Conservation (phyloP, 2,113 vertebrate species). For the Gymnobelideus leadbeateri region DNA sequence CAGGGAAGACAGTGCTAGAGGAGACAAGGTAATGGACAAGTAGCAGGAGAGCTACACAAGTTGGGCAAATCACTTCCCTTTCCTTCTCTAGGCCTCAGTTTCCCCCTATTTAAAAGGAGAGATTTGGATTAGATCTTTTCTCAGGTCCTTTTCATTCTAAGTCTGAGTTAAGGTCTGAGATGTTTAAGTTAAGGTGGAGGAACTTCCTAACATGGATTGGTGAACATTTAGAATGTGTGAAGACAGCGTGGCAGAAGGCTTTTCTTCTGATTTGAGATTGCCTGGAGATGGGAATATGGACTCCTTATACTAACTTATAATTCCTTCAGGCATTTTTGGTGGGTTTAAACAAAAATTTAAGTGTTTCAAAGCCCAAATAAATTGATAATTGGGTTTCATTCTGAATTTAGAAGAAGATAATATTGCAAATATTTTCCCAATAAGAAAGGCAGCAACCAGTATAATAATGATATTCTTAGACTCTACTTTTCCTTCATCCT, state of each 20-base stretch:
- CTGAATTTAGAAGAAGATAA: constrained; percentile 4
- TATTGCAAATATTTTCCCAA: constrained; percentile 11
- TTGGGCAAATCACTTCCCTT: neutral
- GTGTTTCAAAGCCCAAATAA: constrained; percentile 10
- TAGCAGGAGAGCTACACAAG: neutral
- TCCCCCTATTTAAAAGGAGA: neutral
- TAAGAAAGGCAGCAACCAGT: neutral
- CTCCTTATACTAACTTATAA: neutral
- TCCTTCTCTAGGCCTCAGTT: neutral
- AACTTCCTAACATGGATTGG: constrained; percentile 19
- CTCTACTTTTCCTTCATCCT: constrained; percentile 12
- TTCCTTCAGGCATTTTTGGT: constrained; percentile 5
- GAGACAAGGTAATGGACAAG: neutral
- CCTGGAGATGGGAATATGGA: neutral
- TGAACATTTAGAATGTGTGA: neutral
- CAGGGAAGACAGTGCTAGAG: constrained; percentile 27
- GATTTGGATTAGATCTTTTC: neutral
- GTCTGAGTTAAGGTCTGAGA: neutral
- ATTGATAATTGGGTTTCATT: constrained; percentile 28
- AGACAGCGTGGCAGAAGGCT: neutral
- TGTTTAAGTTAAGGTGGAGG: constrained; percentile 4
- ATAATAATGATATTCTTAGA: neutral
- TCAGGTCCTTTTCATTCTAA: neutral
- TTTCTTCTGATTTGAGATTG: neutral
- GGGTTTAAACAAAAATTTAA: constrained; percentile 44